Evolutionary conservation across 2,113 vertebrate species (phyloP).

Genomic region (Oryzias melastigma): DNA sequence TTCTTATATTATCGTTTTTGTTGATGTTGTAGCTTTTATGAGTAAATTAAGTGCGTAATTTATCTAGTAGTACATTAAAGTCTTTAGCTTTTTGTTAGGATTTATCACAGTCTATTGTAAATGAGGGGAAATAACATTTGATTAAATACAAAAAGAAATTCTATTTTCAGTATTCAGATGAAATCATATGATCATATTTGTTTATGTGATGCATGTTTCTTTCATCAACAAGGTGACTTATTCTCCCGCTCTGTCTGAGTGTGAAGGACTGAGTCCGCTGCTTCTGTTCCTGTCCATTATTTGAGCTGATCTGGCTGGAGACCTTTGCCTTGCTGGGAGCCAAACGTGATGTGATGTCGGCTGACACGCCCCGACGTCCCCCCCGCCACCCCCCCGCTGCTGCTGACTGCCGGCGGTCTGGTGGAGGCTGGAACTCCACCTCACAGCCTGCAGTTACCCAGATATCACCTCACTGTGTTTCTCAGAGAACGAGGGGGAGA

Average conservation of each 20-base stretch:
- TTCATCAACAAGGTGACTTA: slow-evolving; percentile 5
- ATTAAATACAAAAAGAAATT: too few relatives aligned
- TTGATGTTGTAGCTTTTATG: too few relatives aligned
- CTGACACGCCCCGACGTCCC: slow-evolving; percentile 60
- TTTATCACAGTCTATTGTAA: too few relatives aligned
- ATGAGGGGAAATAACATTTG: too few relatives aligned
- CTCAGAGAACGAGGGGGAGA: slow-evolving; percentile 32
- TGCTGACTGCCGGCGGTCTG: slow-evolving; percentile 41
- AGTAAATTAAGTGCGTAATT: too few relatives aligned
- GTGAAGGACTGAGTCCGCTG: slow-evolving; percentile 44
- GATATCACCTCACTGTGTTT: slow-evolving; percentile 51
- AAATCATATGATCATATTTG: not conserved
- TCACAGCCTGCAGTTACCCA: slow-evolving; percentile 52
- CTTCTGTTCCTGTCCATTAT: slow-evolving; percentile 59
- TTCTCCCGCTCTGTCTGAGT: slow-evolving; percentile 43
- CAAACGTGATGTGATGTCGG: slow-evolving; percentile 65
- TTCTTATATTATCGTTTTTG: too few relatives aligned
- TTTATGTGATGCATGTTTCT: not conserved
- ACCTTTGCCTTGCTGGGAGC: slow-evolving; percentile 61
- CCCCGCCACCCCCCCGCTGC: slow-evolving; percentile 26
- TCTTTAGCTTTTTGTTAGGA: too few relatives aligned
- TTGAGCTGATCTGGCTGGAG: slow-evolving; percentile 66
- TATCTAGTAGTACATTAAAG: too few relatives aligned
- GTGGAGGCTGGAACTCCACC: slow-evolving; percentile 56
- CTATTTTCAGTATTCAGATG: too few relatives aligned